These are phyloP conservation scores for Urosaurus nigricauda DNA, from an alignment of 2,797 vertebrate genomes.

Conservation along the genomic window DNA sequence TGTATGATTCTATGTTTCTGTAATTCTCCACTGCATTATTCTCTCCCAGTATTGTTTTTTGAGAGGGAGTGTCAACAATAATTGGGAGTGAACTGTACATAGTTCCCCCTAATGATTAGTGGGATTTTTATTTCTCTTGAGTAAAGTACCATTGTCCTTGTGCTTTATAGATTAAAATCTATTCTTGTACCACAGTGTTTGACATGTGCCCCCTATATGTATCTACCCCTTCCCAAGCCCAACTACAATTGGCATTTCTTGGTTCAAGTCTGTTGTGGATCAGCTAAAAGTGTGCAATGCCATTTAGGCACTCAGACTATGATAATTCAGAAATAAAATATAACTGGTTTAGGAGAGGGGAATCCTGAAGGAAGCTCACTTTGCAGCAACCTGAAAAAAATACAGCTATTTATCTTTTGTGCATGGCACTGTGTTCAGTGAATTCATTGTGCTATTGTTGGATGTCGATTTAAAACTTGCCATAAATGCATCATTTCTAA, in stretches of 20 bases:
- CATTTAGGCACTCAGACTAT: background rate
- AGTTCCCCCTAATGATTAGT: too few relatives aligned
- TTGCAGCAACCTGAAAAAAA: conserved; percentile 7
- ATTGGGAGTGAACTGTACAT: background rate
- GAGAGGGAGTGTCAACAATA: fast-evolving
- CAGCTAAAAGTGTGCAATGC: background rate
- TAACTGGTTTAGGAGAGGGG: background rate
- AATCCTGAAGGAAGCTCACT: conserved; percentile 18
- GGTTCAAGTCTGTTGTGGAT: background rate
- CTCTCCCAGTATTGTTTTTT: background rate
- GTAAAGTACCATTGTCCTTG: background rate
- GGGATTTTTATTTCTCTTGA: background rate
- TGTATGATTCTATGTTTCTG: too few relatives aligned
- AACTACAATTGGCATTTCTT: background rate
- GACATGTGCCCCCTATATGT: too few relatives aligned
- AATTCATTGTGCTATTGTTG: conserved; percentile 58
- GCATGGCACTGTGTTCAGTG: conserved; percentile 49
- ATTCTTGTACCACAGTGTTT: too few relatives aligned
- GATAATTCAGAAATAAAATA: conserved; percentile 15
- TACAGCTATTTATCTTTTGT: conserved; percentile 29
- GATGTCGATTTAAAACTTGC: conserved; percentile 54
- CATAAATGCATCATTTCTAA: conserved; percentile 67
- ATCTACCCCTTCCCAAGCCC: background rate
- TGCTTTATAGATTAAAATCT: background rate
- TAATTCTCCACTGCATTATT: background rate